Evolutionary conservation across 1,140 invertebrate species (phyloP), one percentile per base, ranked within the genome.

Genomic region (Lepidotrigona ventralis): DNA sequence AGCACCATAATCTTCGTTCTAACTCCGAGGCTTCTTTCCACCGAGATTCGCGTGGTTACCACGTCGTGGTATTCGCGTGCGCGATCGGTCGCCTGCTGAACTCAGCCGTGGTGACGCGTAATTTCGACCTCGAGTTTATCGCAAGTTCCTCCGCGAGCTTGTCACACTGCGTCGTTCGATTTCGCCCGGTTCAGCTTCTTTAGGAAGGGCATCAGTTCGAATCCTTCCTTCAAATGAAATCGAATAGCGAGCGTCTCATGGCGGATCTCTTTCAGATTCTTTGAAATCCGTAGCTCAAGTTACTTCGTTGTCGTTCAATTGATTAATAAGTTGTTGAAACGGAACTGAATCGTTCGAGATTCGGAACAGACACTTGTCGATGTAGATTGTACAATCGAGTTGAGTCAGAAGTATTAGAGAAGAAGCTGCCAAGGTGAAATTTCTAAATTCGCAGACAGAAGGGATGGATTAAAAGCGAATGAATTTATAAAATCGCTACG

Each of bases 51-150:
- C 63, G 53, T 79, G 51, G 33, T 70, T 84, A 46, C 12, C 23
- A 51, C 58, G 53, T 74, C 76, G 54, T 39, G 4, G 39, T 33
- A 69, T 66, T 72, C 46, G n/a, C 53, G 72, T 63, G 23, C 70
- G 73, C 69, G 85, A 87, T 81, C 76, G 79, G 63, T 1, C 63
- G 51, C 39, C 51, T 29, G 63, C 39, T 79, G 68, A 87, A 81
- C 80, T 76, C 86, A 72, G 58, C n/a, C n/a, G n/a, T n/a, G n/a
- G n/a, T n/a, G n/a, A n/a, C 75, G 68, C 69, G 69, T 78, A 86
- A 86, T 75, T 74, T 64, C 58, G 60, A 76, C 60, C 60, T 53
- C 63, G 75, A 54, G n/a, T n/a, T n/a, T 73, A 51, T 53, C 71
- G 71, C 71, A 51, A 73, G 71, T 54, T 21, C 51, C 23, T 53